Percentiles rank a stretch among this genome's conserved stretches.
Conservation (phyloP, 2,113 vertebrate genomes). For the Copsychus sechellarum region DNA sequence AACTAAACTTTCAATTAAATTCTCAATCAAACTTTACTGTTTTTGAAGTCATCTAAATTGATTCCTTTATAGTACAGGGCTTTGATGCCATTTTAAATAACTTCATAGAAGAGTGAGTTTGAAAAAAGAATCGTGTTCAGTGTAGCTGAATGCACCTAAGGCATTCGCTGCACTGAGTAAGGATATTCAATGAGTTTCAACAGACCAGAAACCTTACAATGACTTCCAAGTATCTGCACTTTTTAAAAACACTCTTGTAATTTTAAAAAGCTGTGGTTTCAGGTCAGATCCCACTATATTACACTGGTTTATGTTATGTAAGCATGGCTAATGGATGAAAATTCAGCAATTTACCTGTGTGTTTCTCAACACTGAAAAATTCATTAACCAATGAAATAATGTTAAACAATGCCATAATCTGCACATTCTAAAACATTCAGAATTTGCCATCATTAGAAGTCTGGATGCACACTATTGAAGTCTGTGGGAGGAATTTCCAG, state of each 20-base stretch:
- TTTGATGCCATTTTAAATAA: slow-evolving; percentile 36
- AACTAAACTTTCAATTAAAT: slow-evolving; percentile 33
- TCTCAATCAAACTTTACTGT: not conserved
- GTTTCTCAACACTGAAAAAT: not conserved
- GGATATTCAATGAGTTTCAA: not conserved
- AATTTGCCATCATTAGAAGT: not conserved
- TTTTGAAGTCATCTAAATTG: slow-evolving; percentile 26
- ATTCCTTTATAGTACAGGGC: not conserved
- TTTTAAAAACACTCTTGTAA: not conserved
- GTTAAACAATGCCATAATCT: not conserved
- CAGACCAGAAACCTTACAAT: not conserved
- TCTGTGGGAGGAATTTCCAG: not conserved
- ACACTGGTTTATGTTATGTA: not conserved
- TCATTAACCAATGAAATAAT: not conserved
- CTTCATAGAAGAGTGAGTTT: not conserved
- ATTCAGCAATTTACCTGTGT: not conserved
- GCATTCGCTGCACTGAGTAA: not conserved
- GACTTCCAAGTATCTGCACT: not conserved
- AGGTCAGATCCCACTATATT: not conserved
- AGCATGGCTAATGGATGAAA: not conserved
- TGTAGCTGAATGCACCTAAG: not conserved
- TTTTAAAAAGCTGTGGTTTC: not conserved
- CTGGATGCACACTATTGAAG: not conserved
- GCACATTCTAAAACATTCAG: not conserved
- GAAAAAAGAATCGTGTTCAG: not conserved